Conservation (phyloP, 2,797 vertebrate species). For the Catharus ustulatus region DNA sequence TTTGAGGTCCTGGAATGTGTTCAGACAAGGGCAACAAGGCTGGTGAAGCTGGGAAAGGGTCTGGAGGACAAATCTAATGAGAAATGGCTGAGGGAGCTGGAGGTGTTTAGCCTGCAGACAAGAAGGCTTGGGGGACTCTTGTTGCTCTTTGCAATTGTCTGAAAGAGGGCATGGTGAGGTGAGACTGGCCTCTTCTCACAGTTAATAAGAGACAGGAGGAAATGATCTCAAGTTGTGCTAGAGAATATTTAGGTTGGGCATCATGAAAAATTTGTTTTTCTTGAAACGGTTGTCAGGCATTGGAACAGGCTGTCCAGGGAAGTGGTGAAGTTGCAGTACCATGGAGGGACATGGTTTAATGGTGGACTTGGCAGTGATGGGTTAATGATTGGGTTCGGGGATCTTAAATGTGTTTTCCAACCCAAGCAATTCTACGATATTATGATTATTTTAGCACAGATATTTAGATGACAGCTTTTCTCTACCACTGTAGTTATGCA, state of each 20-base stretch:
- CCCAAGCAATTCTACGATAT: background rate
- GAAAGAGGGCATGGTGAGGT: background rate
- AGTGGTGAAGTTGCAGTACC: background rate
- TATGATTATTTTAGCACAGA: background rate
- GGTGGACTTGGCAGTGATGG: background rate
- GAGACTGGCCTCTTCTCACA: background rate
- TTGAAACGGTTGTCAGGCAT: background rate
- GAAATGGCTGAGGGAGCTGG: background rate
- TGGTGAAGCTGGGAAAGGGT: background rate
- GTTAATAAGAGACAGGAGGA: background rate
- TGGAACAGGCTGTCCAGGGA: background rate
- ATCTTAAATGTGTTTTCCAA: background rate
- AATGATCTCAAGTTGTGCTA: background rate
- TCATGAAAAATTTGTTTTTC: background rate
- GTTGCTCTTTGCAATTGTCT: background rate
- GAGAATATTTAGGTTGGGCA: background rate
- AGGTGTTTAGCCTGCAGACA: background rate
- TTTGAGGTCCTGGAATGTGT: background rate
- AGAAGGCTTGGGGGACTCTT: background rate
- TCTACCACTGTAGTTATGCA: background rate
- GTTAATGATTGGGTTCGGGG: accelerated
- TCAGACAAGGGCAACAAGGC: background rate
- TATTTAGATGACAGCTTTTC: background rate
- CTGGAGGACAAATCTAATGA: background rate
- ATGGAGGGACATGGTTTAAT: background rate